Evolutionary conservation across 2,888 invertebrate species (phyloP).

Genomic region (Dryobota labecula): DNA sequence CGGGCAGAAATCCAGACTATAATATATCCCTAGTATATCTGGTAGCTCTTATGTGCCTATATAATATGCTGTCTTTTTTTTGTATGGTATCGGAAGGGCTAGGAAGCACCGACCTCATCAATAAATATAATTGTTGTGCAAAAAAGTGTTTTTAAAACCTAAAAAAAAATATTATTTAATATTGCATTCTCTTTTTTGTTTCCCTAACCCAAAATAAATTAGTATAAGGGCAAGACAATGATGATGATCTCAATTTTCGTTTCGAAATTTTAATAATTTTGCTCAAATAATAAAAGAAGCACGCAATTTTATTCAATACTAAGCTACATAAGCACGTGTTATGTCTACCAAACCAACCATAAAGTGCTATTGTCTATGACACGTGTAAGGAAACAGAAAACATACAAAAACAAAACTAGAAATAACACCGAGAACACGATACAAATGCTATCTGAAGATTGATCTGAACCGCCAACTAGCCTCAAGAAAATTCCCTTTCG

Average conservation of each 20-base stretch:
- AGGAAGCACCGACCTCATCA: no score
- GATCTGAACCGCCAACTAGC: slow-evolving; percentile 58
- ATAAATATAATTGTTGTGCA: not conserved
- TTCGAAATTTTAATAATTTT: not conserved
- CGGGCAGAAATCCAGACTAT: not conserved
- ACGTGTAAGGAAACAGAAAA: slow-evolving; percentile 20
- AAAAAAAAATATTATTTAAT: no score
- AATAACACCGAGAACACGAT: slow-evolving; percentile 28
- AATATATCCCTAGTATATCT: not conserved
- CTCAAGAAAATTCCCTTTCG: slow-evolving; percentile 62
- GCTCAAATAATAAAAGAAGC: not conserved
- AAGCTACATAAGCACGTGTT: not conserved
- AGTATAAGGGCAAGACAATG: no score
- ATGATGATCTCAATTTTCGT: not conserved
- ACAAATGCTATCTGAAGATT: slow-evolving; percentile 54
- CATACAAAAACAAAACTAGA: slow-evolving; percentile 32
- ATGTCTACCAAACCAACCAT: not conserved
- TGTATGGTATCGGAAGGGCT: no score
- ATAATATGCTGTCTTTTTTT: not conserved
- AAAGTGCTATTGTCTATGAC: not conserved
- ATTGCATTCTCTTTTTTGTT: no score
- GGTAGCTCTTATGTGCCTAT: no score
- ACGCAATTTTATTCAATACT: not conserved
- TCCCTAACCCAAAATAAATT: no score
- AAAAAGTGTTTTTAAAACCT: not conserved